A percentile compares a stretch with the other conserved stretches of the same genome.
phyloP scores from a whole-genome alignment of 2,888 invertebrate genomes.

The Sisyra nigra region DNA sequence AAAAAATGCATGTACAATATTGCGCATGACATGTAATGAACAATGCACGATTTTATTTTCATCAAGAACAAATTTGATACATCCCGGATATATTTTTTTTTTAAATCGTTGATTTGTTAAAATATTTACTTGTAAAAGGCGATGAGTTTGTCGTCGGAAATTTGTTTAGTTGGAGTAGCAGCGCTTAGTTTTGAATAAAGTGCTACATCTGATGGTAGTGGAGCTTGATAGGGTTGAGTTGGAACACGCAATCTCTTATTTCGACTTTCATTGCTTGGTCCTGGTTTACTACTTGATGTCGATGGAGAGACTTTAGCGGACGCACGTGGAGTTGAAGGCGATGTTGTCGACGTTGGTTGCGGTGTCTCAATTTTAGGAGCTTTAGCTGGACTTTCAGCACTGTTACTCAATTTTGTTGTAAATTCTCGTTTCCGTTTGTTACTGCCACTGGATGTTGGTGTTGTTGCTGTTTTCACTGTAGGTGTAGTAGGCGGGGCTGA shows the following conservation, averaged over 20 bases:
- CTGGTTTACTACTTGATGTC: conserved; percentile 26
- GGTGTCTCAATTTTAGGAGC: conserved; percentile 22
- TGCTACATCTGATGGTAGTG: conserved; percentile 53
- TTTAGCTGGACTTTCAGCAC: conserved; percentile 19
- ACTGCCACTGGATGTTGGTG: conserved; percentile 31
- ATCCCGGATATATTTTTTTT: too few species aligned
- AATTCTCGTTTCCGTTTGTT: conserved; percentile 34
- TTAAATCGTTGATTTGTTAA: neutral
- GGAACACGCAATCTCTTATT: conserved; percentile 41
- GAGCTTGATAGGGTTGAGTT: conserved; percentile 71
- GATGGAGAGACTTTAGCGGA: conserved; percentile 10
- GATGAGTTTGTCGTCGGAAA: conserved; percentile 61
- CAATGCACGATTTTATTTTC: too few species aligned
- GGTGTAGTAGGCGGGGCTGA: conserved; percentile 9
- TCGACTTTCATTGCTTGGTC: conserved; percentile 29
- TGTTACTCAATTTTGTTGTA: conserved; percentile 23
- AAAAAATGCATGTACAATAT: too few species aligned
- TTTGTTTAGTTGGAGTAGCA: conserved; percentile 40
- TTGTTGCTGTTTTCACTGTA: conserved; percentile 11
- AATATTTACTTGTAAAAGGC: conserved; percentile 67
- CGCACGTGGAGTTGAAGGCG: conserved; percentile 13
- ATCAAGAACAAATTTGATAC: too few species aligned
- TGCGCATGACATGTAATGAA: too few species aligned
- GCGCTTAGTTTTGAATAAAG: conserved; percentile 59
- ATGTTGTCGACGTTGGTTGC: conserved; percentile 10